Conservation (phyloP, 2,888 invertebrate species). For the Cataglyphis rosenhaueri region DNA sequence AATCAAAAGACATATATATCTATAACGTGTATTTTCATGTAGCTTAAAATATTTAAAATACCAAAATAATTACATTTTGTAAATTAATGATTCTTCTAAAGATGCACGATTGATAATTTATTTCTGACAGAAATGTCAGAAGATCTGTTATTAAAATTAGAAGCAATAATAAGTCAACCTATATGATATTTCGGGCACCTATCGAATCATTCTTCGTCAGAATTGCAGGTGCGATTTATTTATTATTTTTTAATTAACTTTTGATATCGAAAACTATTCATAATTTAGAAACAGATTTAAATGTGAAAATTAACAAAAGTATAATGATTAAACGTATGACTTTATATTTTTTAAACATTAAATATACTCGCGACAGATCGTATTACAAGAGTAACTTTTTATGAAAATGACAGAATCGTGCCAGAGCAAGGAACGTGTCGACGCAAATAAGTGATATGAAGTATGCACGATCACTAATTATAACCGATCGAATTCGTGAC, state of each 20-base stretch:
- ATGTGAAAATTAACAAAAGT: neutral
- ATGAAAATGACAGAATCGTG: slow-evolving; percentile 75
- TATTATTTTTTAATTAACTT: neutral
- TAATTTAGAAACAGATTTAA: neutral
- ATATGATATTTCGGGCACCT: neutral
- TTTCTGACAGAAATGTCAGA: too few species aligned
- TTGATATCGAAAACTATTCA: neutral
- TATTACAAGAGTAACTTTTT: slow-evolving; percentile 63
- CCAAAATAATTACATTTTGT: neutral
- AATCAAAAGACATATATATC: neutral
- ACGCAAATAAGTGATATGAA: slow-evolving; percentile 75
- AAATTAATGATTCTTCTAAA: neutral
- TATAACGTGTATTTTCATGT: neutral
- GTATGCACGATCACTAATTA: slow-evolving; percentile 69
- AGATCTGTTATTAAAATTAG: neutral
- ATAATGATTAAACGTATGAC: neutral
- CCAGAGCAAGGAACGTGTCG: slow-evolving; percentile 70
- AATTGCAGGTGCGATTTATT: neutral
- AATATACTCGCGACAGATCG: neutral
- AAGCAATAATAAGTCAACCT: neutral
- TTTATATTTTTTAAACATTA: neutral
- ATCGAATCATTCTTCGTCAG: neutral
- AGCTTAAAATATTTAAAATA: too few species aligned
- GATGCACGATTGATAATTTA: neutral
- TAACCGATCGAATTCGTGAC: slow-evolving; percentile 73